These are phyloP conservation scores for Agonopterix alstromeriana DNA, from an alignment of 2,888 invertebrate genomes.

Conservation along the genomic window DNA sequence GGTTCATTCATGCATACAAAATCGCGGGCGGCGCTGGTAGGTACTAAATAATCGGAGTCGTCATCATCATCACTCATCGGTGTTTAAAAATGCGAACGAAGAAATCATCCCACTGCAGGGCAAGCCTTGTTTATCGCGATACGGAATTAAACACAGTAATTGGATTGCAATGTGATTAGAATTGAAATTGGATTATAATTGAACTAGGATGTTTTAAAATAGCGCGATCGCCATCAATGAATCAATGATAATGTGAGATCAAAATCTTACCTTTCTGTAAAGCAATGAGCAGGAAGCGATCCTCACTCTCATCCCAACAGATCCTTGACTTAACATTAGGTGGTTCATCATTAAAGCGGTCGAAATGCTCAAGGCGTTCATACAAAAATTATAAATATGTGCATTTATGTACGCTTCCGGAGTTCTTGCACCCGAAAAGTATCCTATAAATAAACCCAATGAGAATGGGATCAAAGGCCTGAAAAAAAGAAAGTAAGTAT, in stretches of 20 bases:
- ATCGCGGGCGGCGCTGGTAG: too few relatives aligned
- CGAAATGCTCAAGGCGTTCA: slow-evolving; percentile 76
- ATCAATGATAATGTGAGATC: background rate
- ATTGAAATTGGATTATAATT: too few relatives aligned
- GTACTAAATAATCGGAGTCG: too few relatives aligned
- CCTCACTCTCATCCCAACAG: slow-evolving; percentile 86
- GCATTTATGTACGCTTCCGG: slow-evolving; percentile 72
- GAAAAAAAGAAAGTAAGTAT: slow-evolving; percentile 26
- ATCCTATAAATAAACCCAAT: slow-evolving; percentile 79
- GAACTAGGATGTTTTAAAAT: too few relatives aligned
- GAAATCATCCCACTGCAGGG: too few relatives aligned
- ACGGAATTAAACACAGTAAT: too few relatives aligned
- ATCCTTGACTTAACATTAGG: slow-evolving; percentile 67
- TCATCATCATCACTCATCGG: too few relatives aligned
- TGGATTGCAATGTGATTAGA: too few relatives aligned
- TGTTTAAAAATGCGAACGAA: too few relatives aligned
- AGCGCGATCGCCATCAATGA: too few relatives aligned
- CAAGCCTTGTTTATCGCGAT: too few relatives aligned
- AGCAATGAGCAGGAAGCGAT: slow-evolving; percentile 88
- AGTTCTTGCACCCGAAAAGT: slow-evolving; percentile 75
- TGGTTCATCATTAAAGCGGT: slow-evolving; percentile 82
- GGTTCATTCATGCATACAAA: too few relatives aligned
- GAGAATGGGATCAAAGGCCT: slow-evolving; percentile 80
- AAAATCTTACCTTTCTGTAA: slow-evolving; percentile 84
- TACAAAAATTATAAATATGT: slow-evolving; percentile 79